phyloP scores from a whole-genome alignment of 2,797 vertebrate genomes.

The Chrosomus eos region DNA sequence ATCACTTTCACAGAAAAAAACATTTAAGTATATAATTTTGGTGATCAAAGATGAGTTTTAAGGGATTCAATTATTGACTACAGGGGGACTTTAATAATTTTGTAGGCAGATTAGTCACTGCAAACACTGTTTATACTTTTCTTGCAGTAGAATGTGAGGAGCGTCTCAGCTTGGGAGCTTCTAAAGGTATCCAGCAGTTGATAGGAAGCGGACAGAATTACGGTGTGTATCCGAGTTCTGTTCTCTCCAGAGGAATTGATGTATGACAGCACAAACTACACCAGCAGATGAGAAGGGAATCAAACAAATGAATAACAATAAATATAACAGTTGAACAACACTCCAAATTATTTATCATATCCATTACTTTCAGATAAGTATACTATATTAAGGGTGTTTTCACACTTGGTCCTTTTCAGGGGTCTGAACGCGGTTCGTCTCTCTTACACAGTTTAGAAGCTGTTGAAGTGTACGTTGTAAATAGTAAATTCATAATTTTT shows the following conservation, averaged over 20 bases:
- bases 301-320: neutral
- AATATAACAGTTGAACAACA: neutral
- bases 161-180: conserved; percentile 78
- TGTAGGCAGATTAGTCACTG: neutral
- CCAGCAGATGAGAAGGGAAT: neutral
- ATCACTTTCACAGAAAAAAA: too few relatives aligned
- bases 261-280: conserved; percentile 75
- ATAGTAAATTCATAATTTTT: too few relatives aligned
- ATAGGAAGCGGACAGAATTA: conserved; percentile 72
- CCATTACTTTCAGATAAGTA: neutral
- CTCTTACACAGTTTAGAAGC: too few relatives aligned
- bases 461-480: too few relatives aligned
- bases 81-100: neutral
- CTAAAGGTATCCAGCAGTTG: conserved; percentile 78
- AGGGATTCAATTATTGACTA: too few relatives aligned
- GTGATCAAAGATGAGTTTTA: too few relatives aligned
- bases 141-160: conserved; percentile 82
- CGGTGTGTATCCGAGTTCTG: conserved; percentile 76
- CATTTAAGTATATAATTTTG: too few relatives aligned
- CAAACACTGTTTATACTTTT: conserved; percentile 67
- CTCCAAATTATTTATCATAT: neutral
- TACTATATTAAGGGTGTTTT: too few relatives aligned
- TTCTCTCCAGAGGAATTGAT: conserved; percentile 68
- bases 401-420: too few relatives aligned
- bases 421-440: too few relatives aligned